Evolutionary conservation across 1,140 invertebrate species (phyloP), one percentile per base, ranked within the genome.

Genomic region (Drosophila bocki): DNA sequence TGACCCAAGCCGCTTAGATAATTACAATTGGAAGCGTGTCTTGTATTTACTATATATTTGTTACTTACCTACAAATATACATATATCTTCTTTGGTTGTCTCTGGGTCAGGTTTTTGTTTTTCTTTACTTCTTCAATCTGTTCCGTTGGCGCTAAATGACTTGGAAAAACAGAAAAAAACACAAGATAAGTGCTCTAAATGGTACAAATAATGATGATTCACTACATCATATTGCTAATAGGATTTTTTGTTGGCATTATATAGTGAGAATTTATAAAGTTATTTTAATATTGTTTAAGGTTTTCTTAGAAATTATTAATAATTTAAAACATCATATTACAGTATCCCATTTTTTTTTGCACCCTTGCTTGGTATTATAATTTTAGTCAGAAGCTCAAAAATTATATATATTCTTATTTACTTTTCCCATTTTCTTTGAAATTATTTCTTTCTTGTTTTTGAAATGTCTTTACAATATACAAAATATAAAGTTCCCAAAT

Each of bases 61-160:
- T 0, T 19, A 53, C 7, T 12, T 19, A 13, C 29, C 6, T 13
- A 33, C 29, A 32, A 17, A 51, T 13, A 53, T 22, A 22, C 22
- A 22, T 13, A 53, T 53, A 35, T 53, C n/a, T 32, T 41, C 37
- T 41, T 53, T 61, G 6, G 29, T 33, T 26, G 56, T 29, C 58
- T 80, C 75, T 83, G 53, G 80, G 80, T 84, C 80, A 83, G 59
- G 42, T 37, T 42, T 47, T 70, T 29, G 42, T 54, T 32, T 58
- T 47, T 51, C 9, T 32, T 45, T 39, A 54, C 50, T 37, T 39
- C 42, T 69, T 47, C 26, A 53, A 48, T 71, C 47, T 57, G 63
- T 69, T 70, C 26, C 51, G 35, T 22, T 70, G 69, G 69, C 69
- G 69, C 69, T 42, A 37, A 71, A 75, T 80, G 78, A 80, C 78